Evolutionary conservation across 2,113 vertebrate species (phyloP), one percentile per base, ranked within the genome.

Genomic region (Rallus limicola): DNA sequence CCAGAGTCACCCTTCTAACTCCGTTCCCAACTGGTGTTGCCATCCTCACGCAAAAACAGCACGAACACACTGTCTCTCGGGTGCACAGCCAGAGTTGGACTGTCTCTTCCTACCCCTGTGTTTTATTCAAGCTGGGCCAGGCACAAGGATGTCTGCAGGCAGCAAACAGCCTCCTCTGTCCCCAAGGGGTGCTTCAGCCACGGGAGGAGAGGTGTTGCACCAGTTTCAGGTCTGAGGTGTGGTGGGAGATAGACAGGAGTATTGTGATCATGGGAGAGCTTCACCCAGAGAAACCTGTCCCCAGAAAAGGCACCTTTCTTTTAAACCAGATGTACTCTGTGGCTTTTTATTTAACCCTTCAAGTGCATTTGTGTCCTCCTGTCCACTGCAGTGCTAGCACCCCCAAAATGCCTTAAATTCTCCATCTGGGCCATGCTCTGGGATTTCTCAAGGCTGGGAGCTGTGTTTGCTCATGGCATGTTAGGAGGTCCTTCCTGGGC

Each of bases 21-120:
- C 68, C 10, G 9, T 40, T 24, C 48, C 56, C 1, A 0, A 5
- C n/a, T 12, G 9, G 19, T 46, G 19, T 16, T 62, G 68, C 46
- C 20, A 11, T 62, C n/a, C 0, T 0, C 34, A 40, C 0, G 0
- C 46, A 53, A 10, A 21, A 21, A 19, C 24, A 20, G 16, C 2
- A 6, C 16, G 69, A 42, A 29, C 34, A 25, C 10, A 0, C 31
- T 34, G 16, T 26, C 26, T 29, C 16, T 60, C 16, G 4, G 0
- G 0, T 28, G 62, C 20, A 20, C 23, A 44, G 50, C 31, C 29
- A 31, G 18, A 33, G 26, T 20, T 1, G 26, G 55, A 11, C 23
- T 23, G 20, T 46, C 33, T 50, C 31, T 34, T 46, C n/a, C 50
- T 34, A 17, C 17, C 36, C 33, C 25, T 33, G 16, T 53, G 52